Evolutionary conservation across 2,888 invertebrate genomes (phyloP), one percentile per base, ranked within the genome.

Genomic region (Coleophora flavipennella): DNA sequence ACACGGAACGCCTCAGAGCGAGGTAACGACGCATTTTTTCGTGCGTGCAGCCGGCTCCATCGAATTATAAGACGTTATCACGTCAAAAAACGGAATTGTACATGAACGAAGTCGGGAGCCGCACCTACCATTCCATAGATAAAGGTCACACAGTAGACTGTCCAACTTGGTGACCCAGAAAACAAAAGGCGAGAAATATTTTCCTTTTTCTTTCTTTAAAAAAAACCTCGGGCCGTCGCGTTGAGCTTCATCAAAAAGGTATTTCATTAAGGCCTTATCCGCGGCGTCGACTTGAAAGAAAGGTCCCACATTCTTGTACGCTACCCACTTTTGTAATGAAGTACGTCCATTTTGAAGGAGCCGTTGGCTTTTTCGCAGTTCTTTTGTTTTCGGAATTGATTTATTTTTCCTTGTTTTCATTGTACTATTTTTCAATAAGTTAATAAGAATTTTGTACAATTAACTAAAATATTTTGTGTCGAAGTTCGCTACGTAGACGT

Each of bases 231-330:
- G 20, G 20, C 20, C 20, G 20, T 20, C 20, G 20, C 20, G 20
- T 20, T 6, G 20, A 53, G 58, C 67, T 80, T 80, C 78, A 79
- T 81, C 79, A 80, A 67, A 59, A 63, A 70, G 81, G 81, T 83
- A 83, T 83, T 83, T 83, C 79, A 83, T 83, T 81, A 83, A 79
- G 77, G 65, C 69, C 62, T 65, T 57, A 66, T 67, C 67, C 62
- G 60, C 57, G 57, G 50, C 53, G 51, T 54, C 48, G 54, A 59
- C 61, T 59, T 70, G 65, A 76, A 77, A 76, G 77, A 77, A 77
- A 67, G 72, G 78, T 72, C 56, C 64, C 67, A 71, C 79, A 81
- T 81, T 81, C 81, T 71, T 69, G 40, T 50, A 57, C 59, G 63
- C 63, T 57, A 48, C 53, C 57, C 64, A 67, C 75, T 76, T 73